Percentiles rank a stretch among this genome's conserved stretches.
Conservation (phyloP, 2,797 vertebrate genomes). For the Jordanella pulchra region DNA sequence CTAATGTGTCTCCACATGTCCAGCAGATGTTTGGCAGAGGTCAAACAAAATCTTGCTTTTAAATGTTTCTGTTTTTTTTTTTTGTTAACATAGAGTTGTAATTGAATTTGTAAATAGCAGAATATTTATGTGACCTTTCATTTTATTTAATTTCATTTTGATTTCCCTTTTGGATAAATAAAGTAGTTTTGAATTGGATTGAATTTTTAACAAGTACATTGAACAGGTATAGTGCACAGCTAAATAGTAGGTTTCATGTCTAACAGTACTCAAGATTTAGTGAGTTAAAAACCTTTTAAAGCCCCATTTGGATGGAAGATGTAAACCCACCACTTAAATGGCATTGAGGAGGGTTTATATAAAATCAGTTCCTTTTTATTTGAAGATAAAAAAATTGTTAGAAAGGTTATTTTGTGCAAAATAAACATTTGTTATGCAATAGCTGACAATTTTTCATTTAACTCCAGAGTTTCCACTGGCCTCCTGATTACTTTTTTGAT, state of each 20-base stretch:
- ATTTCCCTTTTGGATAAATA: too few species aligned
- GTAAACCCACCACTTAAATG: background rate
- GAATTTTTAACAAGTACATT: background rate
- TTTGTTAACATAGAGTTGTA: background rate
- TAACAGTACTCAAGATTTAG: background rate
- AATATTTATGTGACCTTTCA: background rate
- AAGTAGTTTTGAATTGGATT: too few species aligned
- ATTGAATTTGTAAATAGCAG: background rate
- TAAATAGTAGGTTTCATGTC: too few species aligned
- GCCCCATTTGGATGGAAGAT: background rate
- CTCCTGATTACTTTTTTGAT: background rate
- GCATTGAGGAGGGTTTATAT: background rate
- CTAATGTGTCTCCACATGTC: conserved; percentile 10
- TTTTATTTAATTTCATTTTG: too few species aligned
- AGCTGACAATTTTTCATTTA: too few species aligned
- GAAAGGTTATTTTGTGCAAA: background rate
- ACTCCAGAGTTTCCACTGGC: background rate
- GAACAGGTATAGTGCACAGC: background rate
- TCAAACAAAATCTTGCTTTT: background rate
- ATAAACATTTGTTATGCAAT: too few species aligned
- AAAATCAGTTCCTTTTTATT: background rate
- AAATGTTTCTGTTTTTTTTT: background rate
- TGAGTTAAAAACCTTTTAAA: background rate
- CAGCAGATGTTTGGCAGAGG: conserved; percentile 1
- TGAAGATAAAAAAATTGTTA: background rate